Conservation (phyloP, 2,888 invertebrate species). For the Deroplatys truncata region DNA sequence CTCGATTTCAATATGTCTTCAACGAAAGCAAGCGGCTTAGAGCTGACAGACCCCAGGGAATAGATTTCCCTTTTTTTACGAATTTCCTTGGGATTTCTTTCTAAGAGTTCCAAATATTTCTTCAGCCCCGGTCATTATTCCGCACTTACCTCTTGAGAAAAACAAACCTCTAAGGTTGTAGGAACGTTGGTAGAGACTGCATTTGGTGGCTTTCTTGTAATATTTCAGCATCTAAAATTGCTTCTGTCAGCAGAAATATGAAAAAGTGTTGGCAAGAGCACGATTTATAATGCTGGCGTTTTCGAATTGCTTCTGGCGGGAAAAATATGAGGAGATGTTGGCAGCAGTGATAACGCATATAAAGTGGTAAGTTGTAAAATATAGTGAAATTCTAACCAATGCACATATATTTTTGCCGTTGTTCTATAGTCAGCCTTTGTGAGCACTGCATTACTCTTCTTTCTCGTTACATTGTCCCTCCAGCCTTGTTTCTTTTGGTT, state of each 20-base stretch:
- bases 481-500: background rate
- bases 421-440: background rate
- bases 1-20: too few species aligned
- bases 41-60: too few species aligned
- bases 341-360: background rate
- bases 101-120: background rate
- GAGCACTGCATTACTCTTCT: background rate
- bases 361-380: too few species aligned
- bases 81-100: too few species aligned
- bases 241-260: background rate
- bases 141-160: too few species aligned
- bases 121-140: background rate
- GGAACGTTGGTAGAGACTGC: background rate
- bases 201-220: background rate
- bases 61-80: too few species aligned
- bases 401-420: too few species aligned
- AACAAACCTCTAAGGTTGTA: too few species aligned
- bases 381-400: too few species aligned
- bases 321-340: background rate
- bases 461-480: background rate
- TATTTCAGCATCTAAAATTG: background rate
- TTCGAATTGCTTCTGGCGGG: background rate
- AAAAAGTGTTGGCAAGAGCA: background rate
- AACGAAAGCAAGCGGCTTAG: too few species aligned
- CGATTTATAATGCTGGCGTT: background rate